These are phyloP conservation scores for Phalacrocorax aristotelis DNA, from an alignment of 2,113 vertebrate genomes.

Conservation along the genomic window DNA sequence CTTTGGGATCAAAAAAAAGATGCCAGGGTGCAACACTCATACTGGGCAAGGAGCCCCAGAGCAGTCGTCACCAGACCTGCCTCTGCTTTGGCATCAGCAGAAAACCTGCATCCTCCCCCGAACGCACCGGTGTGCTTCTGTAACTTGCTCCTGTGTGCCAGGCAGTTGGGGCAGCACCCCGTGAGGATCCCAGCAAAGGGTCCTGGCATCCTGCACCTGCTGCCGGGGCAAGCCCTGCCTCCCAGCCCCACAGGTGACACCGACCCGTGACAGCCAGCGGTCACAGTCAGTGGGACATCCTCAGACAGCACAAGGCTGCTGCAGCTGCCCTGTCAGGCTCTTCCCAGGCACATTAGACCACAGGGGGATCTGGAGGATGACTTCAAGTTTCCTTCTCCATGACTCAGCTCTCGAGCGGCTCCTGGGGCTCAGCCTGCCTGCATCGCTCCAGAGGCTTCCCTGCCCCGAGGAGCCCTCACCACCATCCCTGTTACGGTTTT, in stretches of 20 bases:
- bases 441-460: not conserved
- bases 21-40: not conserved
- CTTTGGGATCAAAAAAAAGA: not conserved
- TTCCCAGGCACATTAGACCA: not conserved
- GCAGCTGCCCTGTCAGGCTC: accelerated
- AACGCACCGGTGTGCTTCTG: accelerated
- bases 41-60: not conserved
- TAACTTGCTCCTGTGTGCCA: accelerated
- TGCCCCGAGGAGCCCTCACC: not conserved
- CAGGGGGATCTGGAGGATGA: not conserved
- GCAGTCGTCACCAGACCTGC: not conserved
- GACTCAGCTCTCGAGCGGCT: not conserved
- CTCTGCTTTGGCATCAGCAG: not conserved
- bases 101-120: not conserved
- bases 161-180: accelerated
- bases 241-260: not conserved
- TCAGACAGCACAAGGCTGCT: not conserved
- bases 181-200: not conserved
- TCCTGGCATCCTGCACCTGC: accelerated
- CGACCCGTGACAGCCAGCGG: accelerated
- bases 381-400: not conserved
- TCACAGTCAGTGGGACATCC: not conserved
- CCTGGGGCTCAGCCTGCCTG: not conserved
- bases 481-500: not conserved
- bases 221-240: not conserved